Base-by-base conservation (phyloP, 92 coral and sea anemone genomes). In the Nematostella vectensis region DNA sequence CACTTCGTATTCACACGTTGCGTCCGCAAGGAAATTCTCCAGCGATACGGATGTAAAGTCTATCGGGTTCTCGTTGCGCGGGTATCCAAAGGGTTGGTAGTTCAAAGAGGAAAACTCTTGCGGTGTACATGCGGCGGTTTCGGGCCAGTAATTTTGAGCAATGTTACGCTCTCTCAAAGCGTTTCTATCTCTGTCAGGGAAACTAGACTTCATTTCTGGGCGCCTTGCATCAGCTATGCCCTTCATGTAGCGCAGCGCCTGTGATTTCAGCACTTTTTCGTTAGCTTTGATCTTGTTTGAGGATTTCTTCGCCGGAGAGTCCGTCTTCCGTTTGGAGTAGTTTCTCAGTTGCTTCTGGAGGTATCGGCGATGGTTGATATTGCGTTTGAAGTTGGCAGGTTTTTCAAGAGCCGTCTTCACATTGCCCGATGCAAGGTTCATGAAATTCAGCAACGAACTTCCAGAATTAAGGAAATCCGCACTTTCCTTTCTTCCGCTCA, bases 401-500 rank as follows among this genome's bases (percentile, higher is more conserved):
- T 93, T 93, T 37, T 93, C 99, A 59, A 93, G 59, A 31, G 99
- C 99, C 6, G 87, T 78, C 56, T 93, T 93, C 18, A 93, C 93
- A 65, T 82, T 93, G 12, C 83, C 89, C 20, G 99, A 86, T 11
- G 99, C 99, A 47, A 82, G 77, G 56, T 84, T 93, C 99, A 93
- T 93, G 48, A 93, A 93, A 28, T 75, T 86, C 10, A 93, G 76
- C 53, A 93, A 79, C 3, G 95, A 77, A 65, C 89, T 83, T 22
- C 93, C 99, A 11, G 95, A 77, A 45, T 65, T 84, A 20, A 70
- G 57, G 23, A 76, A 78, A 27, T 84, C 94, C 6, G 8, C 15
- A 6, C 15, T 6, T n/a, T 76, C 81, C 47, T 72, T 81, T 44
- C 79, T 33, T 6, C 40, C 6, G 40, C 40, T 15, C 15, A 33